phyloP scores from a whole-genome alignment of 2,888 invertebrate species.

The Atrina japonica region DNA sequence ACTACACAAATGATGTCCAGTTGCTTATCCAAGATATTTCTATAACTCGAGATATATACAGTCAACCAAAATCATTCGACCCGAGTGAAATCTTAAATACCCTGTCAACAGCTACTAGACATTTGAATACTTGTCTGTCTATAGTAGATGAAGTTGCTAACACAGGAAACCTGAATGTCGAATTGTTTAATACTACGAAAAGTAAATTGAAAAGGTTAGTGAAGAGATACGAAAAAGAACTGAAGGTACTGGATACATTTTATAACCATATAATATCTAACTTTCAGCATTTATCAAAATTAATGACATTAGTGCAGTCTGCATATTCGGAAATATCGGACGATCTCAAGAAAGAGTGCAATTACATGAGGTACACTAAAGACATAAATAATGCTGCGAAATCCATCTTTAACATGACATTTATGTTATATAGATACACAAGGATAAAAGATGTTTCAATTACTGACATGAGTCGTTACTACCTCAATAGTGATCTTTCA shows the following conservation, averaged over 20 bases:
- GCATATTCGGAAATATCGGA: background rate
- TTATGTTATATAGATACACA: background rate
- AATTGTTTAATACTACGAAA: background rate
- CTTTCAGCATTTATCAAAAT: background rate
- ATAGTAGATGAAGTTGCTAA: background rate
- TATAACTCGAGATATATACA: too few species aligned
- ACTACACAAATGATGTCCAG: too few species aligned
- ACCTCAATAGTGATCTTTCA: background rate
- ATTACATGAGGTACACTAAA: constrained; percentile 1
- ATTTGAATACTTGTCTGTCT: background rate
- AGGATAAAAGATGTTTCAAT: background rate
- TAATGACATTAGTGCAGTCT: background rate
- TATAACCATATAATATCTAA: background rate
- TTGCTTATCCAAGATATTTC: too few species aligned
- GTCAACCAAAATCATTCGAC: too few species aligned
- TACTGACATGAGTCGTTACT: background rate
- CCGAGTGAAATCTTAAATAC: too few species aligned
- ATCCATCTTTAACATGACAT: background rate
- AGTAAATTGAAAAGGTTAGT: background rate
- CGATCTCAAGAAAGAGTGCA: constrained; percentile 8
- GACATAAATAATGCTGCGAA: background rate
- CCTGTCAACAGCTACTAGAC: too few species aligned
- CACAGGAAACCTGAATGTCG: background rate
- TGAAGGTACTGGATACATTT: background rate
- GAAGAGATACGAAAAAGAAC: background rate